Percentiles rank a stretch among this genome's conserved stretches.
phyloP scores from a whole-genome alignment of 2,113 vertebrate species.

The Catharus bicknelli region DNA sequence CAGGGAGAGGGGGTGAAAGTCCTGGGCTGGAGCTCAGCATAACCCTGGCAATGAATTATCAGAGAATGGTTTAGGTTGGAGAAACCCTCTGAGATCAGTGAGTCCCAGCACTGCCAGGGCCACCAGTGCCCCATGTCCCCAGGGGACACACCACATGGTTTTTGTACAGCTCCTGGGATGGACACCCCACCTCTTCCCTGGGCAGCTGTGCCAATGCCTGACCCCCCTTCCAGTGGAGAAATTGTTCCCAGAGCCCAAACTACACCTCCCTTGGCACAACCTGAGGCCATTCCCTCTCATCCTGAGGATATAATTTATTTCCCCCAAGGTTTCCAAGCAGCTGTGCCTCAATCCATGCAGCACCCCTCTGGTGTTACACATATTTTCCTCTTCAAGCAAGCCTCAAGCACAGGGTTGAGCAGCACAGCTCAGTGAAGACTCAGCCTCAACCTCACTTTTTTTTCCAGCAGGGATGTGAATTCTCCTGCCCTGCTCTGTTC shows the following conservation, averaged over 20 bases:
- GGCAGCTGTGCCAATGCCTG: background rate
- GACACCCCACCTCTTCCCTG: background rate
- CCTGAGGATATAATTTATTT: background rate
- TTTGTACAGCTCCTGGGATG: background rate
- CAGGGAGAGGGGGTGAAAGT: background rate
- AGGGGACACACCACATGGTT: rapidly evolving
- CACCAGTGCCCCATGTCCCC: background rate
- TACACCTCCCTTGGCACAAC: background rate
- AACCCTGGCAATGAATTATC: background rate
- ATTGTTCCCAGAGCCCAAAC: background rate
- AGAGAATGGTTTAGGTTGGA: background rate
- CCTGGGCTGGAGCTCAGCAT: background rate
- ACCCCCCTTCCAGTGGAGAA: background rate
- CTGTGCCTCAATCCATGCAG: background rate
- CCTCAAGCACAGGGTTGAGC: background rate
- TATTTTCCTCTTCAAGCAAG: background rate
- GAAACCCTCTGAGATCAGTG: background rate
- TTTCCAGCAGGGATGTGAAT: background rate
- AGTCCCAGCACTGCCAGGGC: background rate
- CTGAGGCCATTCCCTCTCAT: background rate
- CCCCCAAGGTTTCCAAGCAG: background rate
- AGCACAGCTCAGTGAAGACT: background rate
- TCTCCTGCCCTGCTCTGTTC: background rate
- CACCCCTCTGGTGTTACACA: background rate
- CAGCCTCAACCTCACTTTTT: background rate